Percentiles rank a stretch among this genome's conserved stretches.
phyloP scores from a whole-genome alignment of 2,113 vertebrate genomes.

The Triplophysa siluroides region DNA sequence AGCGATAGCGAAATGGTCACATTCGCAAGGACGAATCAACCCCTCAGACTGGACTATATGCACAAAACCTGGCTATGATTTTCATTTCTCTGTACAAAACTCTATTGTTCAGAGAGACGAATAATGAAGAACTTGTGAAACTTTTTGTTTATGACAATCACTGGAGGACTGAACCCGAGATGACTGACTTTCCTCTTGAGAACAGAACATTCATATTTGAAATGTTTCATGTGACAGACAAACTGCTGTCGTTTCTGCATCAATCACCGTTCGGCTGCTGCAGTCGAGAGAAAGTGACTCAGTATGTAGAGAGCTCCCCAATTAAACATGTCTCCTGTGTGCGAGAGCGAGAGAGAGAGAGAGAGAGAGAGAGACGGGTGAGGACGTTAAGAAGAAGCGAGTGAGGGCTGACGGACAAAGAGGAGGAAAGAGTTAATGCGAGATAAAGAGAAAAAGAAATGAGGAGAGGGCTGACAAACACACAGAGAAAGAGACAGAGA shows the following conservation, averaged over 20 bases:
- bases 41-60: background rate
- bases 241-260: background rate
- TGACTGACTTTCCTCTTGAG: background rate
- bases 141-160: background rate
- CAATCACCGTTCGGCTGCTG: background rate
- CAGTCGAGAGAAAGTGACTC: background rate
- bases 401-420: no score
- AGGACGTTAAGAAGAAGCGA: no score
- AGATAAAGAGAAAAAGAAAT: no score
- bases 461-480: no score
- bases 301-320: constrained; percentile 16
- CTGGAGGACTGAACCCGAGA: background rate
- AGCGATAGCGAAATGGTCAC: background rate
- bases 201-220: background rate
- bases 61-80: constrained; percentile 12
- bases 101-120: background rate
- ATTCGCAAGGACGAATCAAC: background rate
- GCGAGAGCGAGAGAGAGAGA: background rate
- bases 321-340: constrained; percentile 43
- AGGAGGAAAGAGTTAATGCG: no score
- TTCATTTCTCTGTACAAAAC: background rate
- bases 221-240: background rate
- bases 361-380: background rate
- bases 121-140: background rate
- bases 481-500: background rate